Percentiles rank a stretch among this genome's conserved stretches.
phyloP scores from a whole-genome alignment of 2,797 vertebrate genomes.

The Loriculus beryllinus region DNA sequence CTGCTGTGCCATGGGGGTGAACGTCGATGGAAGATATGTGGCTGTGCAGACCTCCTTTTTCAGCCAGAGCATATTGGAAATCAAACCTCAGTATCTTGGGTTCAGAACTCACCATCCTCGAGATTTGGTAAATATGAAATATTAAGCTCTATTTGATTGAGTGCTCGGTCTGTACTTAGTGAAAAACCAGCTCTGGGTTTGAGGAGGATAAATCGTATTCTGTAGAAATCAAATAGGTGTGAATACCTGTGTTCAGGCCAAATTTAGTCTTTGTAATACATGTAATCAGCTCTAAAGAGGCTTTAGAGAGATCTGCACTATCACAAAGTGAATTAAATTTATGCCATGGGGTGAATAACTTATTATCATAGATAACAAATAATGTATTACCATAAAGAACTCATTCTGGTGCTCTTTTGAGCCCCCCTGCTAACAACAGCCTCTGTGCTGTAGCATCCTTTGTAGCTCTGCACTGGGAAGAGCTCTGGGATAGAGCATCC shows the following conservation, averaged over 20 bases:
- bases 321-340: neutral
- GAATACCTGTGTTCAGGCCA: neutral
- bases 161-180: neutral
- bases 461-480: neutral
- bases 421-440: neutral
- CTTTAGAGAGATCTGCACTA: neutral
- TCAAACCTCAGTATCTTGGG: neutral
- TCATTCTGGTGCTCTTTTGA: neutral
- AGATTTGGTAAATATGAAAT: neutral
- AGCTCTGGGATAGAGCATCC: neutral
- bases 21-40: neutral
- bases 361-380: neutral
- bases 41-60: neutral
- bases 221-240: neutral
- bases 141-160: neutral
- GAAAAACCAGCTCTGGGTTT: neutral
- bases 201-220: neutral
- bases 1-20: neutral
- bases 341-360: neutral
- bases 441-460: neutral
- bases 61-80: neutral
- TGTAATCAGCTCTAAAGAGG: neutral
- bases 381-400: neutral
- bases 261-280: neutral
- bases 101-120: neutral